These are phyloP conservation scores for Etheostoma cragini DNA, from an alignment of 2,113 vertebrate genomes.

Conservation along the genomic window DNA sequence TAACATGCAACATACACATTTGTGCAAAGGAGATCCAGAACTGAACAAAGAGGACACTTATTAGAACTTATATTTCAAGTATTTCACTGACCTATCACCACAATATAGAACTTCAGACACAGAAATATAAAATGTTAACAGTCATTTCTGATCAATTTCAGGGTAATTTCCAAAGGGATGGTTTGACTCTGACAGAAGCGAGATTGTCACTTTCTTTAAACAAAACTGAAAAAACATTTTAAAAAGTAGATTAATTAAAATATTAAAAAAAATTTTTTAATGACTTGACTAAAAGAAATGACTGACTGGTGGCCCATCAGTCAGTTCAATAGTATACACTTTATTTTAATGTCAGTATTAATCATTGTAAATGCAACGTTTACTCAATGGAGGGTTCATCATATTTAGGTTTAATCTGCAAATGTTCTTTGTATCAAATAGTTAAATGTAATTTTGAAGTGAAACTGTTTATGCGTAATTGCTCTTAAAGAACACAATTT, in stretches of 20 bases:
- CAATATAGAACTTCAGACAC: not conserved
- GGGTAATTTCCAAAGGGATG: not conserved
- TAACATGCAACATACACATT: slow-evolving; percentile 29
- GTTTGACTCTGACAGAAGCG: slow-evolving; percentile 23
- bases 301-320: not conserved
- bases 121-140: not conserved
- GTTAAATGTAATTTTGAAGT: not conserved
- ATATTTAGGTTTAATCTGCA: not conserved
- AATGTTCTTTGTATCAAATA: not conserved
- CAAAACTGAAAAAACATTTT: not conserved
- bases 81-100: not conserved
- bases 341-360: not conserved
- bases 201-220: slow-evolving; percentile 35
- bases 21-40: slow-evolving; percentile 8
- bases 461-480: not conserved
- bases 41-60: not conserved
- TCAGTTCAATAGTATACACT: not conserved
- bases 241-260: not conserved
- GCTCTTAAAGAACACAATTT: not conserved
- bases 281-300: not conserved
- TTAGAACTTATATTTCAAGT: not conserved
- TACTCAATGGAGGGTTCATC: not conserved
- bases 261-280: no score
- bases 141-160: slow-evolving; percentile 19
- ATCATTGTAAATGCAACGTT: not conserved